Conservation (phyloP, 2,113 vertebrate species). For the Bos indicus region DNA sequence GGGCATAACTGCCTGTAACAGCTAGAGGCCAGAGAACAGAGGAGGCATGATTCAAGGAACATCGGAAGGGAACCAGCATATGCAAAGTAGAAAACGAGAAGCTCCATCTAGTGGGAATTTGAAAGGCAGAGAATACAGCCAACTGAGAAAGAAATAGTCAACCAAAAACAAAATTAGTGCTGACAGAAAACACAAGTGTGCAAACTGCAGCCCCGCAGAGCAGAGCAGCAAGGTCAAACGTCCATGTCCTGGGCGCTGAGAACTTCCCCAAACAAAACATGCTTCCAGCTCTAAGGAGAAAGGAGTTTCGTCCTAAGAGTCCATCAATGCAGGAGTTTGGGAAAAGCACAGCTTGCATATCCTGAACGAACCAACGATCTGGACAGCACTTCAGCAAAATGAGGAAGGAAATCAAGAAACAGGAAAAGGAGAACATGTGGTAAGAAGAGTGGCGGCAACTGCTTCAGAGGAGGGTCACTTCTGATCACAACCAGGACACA, state of each 20-base stretch:
- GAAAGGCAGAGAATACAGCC: background rate
- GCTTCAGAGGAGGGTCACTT: background rate
- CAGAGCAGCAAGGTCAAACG: background rate
- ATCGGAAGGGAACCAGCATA: background rate
- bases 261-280: background rate
- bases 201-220: background rate
- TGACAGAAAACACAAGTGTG: background rate
- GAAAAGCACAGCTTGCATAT: no score
- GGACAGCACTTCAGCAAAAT: background rate
- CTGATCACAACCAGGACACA: background rate
- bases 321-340: background rate
- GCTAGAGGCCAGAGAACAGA: background rate
- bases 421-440: background rate
- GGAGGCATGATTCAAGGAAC: no score
- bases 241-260: background rate
- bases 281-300: background rate
- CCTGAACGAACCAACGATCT: background rate
- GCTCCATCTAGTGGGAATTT: background rate
- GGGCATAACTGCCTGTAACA: accelerated
- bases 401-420: background rate
- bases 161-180: background rate
- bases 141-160: background rate
- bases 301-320: background rate
- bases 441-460: background rate
- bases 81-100: background rate